Conservation (phyloP, 2,113 vertebrate species). For the Mesembrinibis cayennensis region DNA sequence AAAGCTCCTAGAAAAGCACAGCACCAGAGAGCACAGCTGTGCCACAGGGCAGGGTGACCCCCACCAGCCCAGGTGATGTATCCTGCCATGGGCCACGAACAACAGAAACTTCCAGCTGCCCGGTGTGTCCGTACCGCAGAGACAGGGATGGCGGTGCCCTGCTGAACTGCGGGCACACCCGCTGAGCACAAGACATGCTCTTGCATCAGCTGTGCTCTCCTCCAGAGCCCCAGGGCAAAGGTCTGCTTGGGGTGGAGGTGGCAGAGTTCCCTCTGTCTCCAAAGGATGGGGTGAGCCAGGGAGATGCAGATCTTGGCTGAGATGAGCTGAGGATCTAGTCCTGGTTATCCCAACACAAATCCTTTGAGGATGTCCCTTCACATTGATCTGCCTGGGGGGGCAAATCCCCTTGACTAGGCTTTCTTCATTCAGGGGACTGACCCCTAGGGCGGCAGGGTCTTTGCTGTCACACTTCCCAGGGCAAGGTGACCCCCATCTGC, state of each 20-base stretch:
- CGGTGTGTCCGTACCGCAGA: accelerated
- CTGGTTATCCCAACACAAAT: not conserved
- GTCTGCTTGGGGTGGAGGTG: not conserved
- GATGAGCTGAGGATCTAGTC: not conserved
- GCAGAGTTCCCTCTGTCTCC: not conserved
- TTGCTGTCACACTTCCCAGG: not conserved
- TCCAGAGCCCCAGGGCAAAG: conserved; percentile 17
- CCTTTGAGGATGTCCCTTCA: not conserved
- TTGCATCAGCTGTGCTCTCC: not conserved
- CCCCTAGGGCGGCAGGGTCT: accelerated
- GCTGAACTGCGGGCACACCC: not conserved
- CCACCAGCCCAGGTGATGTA: not conserved
- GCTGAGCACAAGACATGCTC: not conserved
- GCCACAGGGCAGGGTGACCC: not conserved
- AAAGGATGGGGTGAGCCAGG: not conserved
- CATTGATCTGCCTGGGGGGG: no score
- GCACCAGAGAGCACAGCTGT: not conserved
- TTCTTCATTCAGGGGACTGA: not conserved
- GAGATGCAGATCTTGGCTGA: not conserved
- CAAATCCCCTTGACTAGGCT: not conserved
- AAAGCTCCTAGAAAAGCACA: not conserved
- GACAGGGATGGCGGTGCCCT: not conserved
- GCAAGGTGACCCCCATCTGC: not conserved
- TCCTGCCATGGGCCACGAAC: accelerated
- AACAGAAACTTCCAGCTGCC: not conserved